These are phyloP conservation scores for Didymodactylos carnosus DNA, from an alignment of 2,888 invertebrate species.

Conservation along the genomic window DNA sequence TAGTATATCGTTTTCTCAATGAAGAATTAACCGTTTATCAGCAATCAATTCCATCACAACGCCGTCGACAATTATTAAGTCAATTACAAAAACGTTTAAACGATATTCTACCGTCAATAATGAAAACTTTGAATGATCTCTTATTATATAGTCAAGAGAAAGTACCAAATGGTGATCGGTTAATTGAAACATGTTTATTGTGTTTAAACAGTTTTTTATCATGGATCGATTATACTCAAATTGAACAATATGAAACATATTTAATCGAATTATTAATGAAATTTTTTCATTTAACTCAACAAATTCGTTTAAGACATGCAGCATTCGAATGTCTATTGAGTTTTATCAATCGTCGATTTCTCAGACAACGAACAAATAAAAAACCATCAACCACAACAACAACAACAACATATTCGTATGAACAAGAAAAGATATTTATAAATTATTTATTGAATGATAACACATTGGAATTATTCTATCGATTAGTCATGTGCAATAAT, in stretches of 20 bases:
- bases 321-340: background rate
- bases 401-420: background rate
- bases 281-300: background rate
- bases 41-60: background rate
- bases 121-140: background rate
- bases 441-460: background rate
- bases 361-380: background rate
- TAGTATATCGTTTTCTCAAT: background rate
- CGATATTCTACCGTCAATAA: background rate
- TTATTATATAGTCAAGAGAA: background rate
- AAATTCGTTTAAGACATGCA: background rate
- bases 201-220: background rate
- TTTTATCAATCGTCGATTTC: background rate
- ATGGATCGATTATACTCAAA: background rate
- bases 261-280: background rate
- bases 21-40: background rate
- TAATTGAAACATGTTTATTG: background rate
- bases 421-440: background rate
- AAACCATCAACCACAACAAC: too few species aligned
- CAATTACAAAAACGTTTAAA: constrained; percentile 1
- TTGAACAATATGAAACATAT: background rate
- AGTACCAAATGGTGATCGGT: too few species aligned
- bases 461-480: background rate
- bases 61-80: background rate
- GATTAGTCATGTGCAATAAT: too few species aligned